Evolutionary conservation across 2,113 vertebrate species (phyloP).

Genomic region (Gymnocephalus cernua): DNA sequence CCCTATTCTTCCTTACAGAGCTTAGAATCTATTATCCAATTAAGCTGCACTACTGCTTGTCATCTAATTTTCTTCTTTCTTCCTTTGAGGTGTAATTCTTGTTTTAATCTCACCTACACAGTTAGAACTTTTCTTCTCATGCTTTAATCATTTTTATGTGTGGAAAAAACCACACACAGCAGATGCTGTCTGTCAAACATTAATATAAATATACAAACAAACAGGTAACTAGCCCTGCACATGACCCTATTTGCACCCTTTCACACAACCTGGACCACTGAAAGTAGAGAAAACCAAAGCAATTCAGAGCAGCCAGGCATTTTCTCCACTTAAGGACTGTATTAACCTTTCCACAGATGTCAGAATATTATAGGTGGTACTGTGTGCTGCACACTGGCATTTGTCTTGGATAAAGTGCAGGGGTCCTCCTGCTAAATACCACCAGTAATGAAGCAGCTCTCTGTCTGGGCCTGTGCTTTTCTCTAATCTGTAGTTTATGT

Average conservation of each 20-base stretch:
- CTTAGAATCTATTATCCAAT: constrained; percentile 9
- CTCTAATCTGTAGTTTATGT: constrained; percentile 71
- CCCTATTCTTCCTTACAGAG: background rate
- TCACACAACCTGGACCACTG: constrained; percentile 25
- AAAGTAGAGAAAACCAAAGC: constrained; percentile 21
- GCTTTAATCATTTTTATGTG: background rate
- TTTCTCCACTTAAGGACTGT: constrained; percentile 71
- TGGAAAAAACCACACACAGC: background rate
- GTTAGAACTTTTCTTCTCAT: background rate
- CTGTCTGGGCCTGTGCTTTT: constrained; percentile 41
- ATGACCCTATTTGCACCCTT: background rate
- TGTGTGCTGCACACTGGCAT: constrained; percentile 72
- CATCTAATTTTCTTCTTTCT: constrained; percentile 3
- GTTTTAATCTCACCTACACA: background rate
- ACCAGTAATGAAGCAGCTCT: constrained; percentile 81
- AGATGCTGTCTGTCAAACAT: background rate
- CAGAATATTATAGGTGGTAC: constrained; percentile 73
- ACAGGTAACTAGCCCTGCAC: background rate
- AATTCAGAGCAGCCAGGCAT: constrained; percentile 26
- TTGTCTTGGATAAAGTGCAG: constrained; percentile 78
- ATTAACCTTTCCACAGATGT: constrained; percentile 85
- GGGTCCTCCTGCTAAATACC: constrained; percentile 81
- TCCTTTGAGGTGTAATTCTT: background rate
- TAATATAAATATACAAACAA: background rate
- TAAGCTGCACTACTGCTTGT: constrained; percentile 9